Conservation (phyloP, 1,140 invertebrate genomes). For the Littorina saxatilis region DNA sequence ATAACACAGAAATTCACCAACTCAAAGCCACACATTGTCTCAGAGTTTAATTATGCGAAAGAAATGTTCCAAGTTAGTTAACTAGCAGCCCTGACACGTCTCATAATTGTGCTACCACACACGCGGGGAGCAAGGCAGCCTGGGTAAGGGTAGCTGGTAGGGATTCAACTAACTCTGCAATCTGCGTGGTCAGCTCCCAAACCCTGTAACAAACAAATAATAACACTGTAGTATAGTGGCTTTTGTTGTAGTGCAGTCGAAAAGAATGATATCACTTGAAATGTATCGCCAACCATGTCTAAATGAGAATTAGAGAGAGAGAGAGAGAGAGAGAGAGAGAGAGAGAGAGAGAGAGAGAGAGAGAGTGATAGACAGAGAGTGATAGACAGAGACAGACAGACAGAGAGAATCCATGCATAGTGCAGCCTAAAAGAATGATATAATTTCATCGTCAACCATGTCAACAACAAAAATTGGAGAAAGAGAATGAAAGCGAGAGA, state of each 20-base stretch:
- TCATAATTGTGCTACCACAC: not conserved
- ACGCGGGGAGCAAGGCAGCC: not conserved
- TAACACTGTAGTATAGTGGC: not conserved
- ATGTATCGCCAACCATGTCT: not conserved
- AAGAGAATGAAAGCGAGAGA: no score
- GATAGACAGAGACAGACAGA: no score
- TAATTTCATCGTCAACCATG: not conserved
- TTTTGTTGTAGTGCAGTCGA: not conserved
- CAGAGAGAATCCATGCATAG: no score
- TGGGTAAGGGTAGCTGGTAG: not conserved
- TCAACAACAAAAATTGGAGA: not conserved
- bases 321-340: no score
- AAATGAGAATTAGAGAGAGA: not conserved
- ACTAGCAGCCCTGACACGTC: no score
- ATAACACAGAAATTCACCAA: no score
- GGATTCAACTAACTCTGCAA: not conserved
- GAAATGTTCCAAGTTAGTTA: no score
- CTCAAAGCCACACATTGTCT: no score
- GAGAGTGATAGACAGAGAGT: no score
- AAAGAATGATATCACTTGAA: not conserved
- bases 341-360: no score
- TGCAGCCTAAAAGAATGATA: no score
- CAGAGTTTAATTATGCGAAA: no score
- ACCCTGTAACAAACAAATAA: conserved; percentile 1
- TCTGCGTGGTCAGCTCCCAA: conserved; percentile 12